Percentiles rank a stretch among this genome's conserved stretches.
Evolutionary conservation across 2,113 vertebrate genomes (phyloP).

Genomic region (Plectropomus leopardus): DNA sequence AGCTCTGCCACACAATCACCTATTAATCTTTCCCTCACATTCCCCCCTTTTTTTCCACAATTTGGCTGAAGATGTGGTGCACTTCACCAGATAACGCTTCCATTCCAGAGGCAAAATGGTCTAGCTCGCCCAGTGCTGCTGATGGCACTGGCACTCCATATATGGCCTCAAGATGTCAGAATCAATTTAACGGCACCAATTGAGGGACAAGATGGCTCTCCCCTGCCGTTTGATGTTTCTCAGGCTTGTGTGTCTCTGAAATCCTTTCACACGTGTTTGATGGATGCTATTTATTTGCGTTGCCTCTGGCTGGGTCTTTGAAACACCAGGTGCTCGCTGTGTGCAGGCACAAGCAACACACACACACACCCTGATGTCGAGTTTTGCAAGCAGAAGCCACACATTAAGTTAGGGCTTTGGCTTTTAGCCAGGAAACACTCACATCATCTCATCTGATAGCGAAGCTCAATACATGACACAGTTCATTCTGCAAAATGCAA

Average conservation of each 20-base stretch:
- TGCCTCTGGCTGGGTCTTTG: constrained; percentile 62
- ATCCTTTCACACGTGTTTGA: constrained; percentile 57
- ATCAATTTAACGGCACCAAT: constrained; percentile 70
- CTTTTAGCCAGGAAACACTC: constrained; percentile 22
- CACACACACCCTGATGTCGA: constrained; percentile 1
- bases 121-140: constrained; percentile 51
- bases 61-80: background rate
- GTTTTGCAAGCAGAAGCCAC: constrained; percentile 26
- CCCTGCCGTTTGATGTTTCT: constrained; percentile 64
- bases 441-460: constrained; percentile 21
- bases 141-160: constrained; percentile 32
- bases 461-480: constrained; percentile 18
- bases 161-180: constrained; percentile 68
- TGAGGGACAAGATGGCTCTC: constrained; percentile 53
- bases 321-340: constrained; percentile 64
- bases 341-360: background rate
- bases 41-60: background rate
- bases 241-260: constrained; percentile 55
- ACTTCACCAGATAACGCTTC: constrained; percentile 48
- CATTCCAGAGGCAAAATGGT: constrained; percentile 40
- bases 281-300: constrained; percentile 64
- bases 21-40: constrained; percentile 34
- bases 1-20: constrained; percentile 30
- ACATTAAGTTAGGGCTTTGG: constrained; percentile 48
- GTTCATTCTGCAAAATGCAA: constrained; percentile 22